A percentile compares a stretch with the other conserved stretches of the same genome.
Conservation (phyloP, 2,113 vertebrate species). For the Chamaetylas fuelleborni region DNA sequence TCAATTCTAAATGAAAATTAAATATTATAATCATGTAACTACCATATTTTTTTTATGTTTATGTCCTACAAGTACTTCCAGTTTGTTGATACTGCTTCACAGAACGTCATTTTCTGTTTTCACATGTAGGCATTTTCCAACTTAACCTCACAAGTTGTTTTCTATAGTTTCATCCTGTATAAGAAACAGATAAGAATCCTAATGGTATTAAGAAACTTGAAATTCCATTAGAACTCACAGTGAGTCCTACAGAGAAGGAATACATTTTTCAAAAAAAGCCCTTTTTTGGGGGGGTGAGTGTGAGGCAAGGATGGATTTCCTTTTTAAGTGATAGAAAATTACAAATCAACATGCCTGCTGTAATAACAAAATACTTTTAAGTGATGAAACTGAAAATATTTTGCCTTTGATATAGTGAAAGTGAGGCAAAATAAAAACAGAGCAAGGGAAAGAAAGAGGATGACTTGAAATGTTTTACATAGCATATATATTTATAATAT, state of each 20-base stretch:
- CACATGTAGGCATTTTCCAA: neutral
- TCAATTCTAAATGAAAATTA: neutral
- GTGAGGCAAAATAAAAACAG: neutral
- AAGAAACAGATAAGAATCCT: neutral
- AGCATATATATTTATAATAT: neutral
- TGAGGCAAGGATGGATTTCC: neutral
- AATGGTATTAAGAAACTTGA: neutral
- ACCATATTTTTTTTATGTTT: neutral
- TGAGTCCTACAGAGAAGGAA: neutral
- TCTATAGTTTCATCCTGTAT: neutral
- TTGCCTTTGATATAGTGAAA: neutral
- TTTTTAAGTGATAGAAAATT: neutral
- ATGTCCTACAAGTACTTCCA: neutral
- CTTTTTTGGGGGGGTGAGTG: rapidly evolving
- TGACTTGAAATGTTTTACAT: neutral
- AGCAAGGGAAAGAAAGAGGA: neutral
- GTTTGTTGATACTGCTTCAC: neutral
- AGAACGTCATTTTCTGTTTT: neutral
- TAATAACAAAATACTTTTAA: neutral
- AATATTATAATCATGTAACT: neutral
- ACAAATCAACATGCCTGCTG: neutral
- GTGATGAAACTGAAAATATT: neutral
- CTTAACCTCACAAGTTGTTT: neutral
- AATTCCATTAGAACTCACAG: neutral
- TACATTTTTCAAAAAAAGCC: neutral